These are phyloP conservation scores for Drosophila nasuta DNA, from an alignment of 1,140 invertebrate genomes.

Conservation along the genomic window DNA sequence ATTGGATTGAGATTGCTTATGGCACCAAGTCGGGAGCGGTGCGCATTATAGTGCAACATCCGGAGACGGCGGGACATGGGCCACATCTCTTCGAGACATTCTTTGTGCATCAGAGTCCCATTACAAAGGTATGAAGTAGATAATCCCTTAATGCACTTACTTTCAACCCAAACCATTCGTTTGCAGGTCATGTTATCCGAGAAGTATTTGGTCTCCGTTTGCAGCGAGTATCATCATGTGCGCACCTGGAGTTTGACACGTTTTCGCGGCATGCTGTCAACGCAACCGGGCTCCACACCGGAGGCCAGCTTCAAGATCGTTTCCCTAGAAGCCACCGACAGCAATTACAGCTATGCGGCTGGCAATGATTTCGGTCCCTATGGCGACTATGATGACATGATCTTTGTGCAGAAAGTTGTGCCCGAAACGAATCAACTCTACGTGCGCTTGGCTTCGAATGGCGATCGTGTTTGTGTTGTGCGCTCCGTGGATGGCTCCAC, in stretches of 20 bases:
- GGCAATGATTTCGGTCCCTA: conserved; percentile 97
- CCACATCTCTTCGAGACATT: conserved; percentile 99
- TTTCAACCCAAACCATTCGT: too few relatives aligned
- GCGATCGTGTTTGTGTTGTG: conserved; percentile 96
- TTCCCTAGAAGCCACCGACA: conserved; percentile 89
- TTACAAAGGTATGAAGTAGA: conserved; percentile 98
- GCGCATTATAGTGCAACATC: conserved; percentile 98
- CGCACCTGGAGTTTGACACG: conserved; percentile 98
- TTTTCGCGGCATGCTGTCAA: conserved; percentile 98
- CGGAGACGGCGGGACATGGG: conserved; percentile 98
- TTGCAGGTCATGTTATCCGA: conserved; percentile 95
- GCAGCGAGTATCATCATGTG: conserved; percentile 99
- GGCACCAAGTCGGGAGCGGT: conserved; percentile 98
- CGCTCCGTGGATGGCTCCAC: conserved; percentile 97
- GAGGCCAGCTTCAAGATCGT: conserved; percentile 96
- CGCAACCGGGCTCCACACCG: conserved; percentile 98
- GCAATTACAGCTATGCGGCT: conserved; percentile 90
- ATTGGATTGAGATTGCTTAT: conserved; percentile 99
- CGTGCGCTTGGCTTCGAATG: conserved; percentile 97
- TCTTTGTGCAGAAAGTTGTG: conserved; percentile 99
- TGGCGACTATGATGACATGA: conserved; percentile 98
- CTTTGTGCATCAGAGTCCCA: conserved; percentile 97
- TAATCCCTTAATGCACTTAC: too few relatives aligned
- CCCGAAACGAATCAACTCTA: conserved; percentile 98
- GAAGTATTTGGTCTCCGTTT: conserved; percentile 98